Conservation (phyloP, 2,113 vertebrate genomes). For the Epinephelus fuscoguttatus region DNA sequence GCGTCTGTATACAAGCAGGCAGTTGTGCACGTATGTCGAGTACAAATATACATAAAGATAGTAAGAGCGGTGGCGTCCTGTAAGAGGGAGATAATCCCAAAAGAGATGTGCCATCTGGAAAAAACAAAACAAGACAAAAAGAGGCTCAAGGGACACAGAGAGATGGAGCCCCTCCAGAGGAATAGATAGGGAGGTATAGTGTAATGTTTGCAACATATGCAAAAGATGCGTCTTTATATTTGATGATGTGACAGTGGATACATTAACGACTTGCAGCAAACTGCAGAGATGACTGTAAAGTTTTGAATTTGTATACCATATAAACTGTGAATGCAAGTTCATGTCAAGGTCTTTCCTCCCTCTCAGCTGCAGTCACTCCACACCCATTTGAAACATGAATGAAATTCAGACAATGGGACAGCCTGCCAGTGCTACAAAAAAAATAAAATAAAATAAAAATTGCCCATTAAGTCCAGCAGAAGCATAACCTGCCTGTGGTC, state of each 20-base stretch:
- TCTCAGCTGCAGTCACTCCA: not conserved
- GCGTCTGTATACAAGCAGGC: conserved; percentile 10
- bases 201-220: conserved; percentile 15
- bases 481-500: conserved; percentile 11
- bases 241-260: conserved; percentile 9
- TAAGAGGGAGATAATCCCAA: conserved; percentile 70
- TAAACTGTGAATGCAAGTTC: not conserved
- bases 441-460: not conserved
- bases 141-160: not conserved
- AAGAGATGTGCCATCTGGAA: conserved; percentile 44
- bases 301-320: not conserved
- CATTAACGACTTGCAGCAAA: not conserved
- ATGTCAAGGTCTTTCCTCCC: conserved; percentile 35
- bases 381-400: conserved; percentile 30
- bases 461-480: conserved; percentile 12
- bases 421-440: conserved; percentile 26
- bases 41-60: conserved; percentile 62
- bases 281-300: not conserved
- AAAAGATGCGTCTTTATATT: conserved; percentile 13
- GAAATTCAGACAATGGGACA: not conserved
- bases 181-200: conserved; percentile 17
- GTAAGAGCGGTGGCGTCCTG: conserved; percentile 57
- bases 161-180: conserved; percentile 17
- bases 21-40: conserved; percentile 36
- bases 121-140: conserved; percentile 17